Conservation (phyloP, 1,140 invertebrate species). For the Saccostrea glomerata region DNA sequence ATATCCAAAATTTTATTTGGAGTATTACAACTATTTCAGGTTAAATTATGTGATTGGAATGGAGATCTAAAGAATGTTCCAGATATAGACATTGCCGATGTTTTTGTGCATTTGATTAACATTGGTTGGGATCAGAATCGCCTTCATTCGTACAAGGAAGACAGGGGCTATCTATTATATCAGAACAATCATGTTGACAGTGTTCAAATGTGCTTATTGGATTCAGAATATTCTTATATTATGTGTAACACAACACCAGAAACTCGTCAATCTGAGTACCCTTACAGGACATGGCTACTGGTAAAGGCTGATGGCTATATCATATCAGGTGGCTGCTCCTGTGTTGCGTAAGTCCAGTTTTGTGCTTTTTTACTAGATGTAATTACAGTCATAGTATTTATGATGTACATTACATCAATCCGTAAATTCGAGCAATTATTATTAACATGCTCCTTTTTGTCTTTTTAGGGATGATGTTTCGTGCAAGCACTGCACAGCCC, state of each 20-base stretch:
- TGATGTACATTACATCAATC: background rate
- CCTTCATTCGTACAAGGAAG: background rate
- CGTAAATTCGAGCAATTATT: background rate
- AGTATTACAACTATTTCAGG: background rate
- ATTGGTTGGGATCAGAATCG: conserved; percentile 13
- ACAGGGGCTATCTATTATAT: conserved; percentile 11
- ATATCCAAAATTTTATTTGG: no score
- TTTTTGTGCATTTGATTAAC: background rate
- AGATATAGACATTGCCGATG: conserved; percentile 26
- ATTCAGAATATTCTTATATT: conserved; percentile 1
- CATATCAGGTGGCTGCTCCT: conserved; percentile 39
- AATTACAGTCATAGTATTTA: background rate
- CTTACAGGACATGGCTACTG: conserved; percentile 10
- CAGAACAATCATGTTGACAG: background rate
- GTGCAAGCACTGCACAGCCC: conserved; percentile 42
- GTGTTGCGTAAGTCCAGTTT: conserved; percentile 46
- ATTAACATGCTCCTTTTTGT: conserved; percentile 2
- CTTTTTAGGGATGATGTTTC: conserved; percentile 46
- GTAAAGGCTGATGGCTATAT: background rate
- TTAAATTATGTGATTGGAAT: background rate
- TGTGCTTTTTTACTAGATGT: conserved; percentile 20
- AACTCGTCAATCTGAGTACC: background rate
- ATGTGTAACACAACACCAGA: background rate
- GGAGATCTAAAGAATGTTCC: background rate
- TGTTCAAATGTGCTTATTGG: background rate